Base-by-base conservation (phyloP, 2,797 vertebrate species). In the Etheostoma perlongum region DNA sequence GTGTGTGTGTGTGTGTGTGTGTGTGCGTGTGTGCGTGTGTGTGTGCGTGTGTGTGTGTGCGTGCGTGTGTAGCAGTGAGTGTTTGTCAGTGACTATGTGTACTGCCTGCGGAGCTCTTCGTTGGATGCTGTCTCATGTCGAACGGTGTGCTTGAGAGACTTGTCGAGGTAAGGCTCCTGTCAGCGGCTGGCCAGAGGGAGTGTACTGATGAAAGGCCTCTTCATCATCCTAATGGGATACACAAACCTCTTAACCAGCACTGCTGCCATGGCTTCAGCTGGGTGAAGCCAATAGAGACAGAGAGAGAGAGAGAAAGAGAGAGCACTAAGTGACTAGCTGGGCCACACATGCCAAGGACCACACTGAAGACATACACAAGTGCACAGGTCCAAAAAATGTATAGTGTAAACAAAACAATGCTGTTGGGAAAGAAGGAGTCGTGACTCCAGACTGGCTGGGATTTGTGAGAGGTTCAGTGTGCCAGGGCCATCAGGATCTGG, bases 221-320 rank as follows among this genome's bases (percentile, higher is more conserved):
- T 95, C 94, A 96, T 96, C 94, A 95, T 95, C 92, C 92, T 95
- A 95, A 96, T 95, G 93, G 90, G 93, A 94, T 91, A 93, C 92
- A 93, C 92, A 94, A 92, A 92, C 91, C 93, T 94, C 92, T 94
- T 94, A 94, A 93, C 89, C 91, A 92, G 89, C 83, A 85, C 71
- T 71, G 88, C 89, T 91, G 88, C 88, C 90, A 87, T 85, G 87
- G 79, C 88, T 87, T 91, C 72, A n/a, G 85, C 76, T 79, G 83
- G 88, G 78, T 79, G 78, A 88, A 81, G 82, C 82, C 51, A n/a
- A 67, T 60, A 74, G 51, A 67, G 72, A 72, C 1, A 73, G 79
- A 87, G 93, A 69, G 55, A 70, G 61, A 48, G 49, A 15, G 33
- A 27, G 36, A 18, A n/a, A 76, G 23, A 62, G 57, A 47, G 53